Base-by-base conservation (phyloP, 2,888 invertebrate genomes). In the Luperina testacea region DNA sequence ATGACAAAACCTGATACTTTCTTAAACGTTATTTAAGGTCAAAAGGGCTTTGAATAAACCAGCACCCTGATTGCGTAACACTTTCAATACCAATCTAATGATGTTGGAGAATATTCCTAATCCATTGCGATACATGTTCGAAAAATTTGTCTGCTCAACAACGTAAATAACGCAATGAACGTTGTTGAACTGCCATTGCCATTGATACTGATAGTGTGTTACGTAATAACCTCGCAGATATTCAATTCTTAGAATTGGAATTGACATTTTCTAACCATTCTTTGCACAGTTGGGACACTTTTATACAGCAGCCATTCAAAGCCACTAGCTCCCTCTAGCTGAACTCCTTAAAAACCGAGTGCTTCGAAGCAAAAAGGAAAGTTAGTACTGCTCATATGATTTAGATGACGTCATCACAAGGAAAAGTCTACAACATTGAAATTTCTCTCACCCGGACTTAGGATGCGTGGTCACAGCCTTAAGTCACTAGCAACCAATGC, bases 401-500 rank as follows among this genome's bases (percentile, higher is more conserved):
- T 51, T 69, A n/a, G 1, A 82, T 75, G 78, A 75, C 86, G 82
- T 77, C 78, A 86, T 57, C 13, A 64, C 13, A 65, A 86, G 78
- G 85, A 82, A 87, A 85, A 78, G 80, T 57, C 6, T 48, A 59
- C 24, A 32, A 57, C 72, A 76, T 76, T 65, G 72, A 69, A 85
- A 84, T 87, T 87, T 85, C 87, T 81, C 85, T 75, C 20, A 77
- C 82, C 77, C 72, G 64, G 82, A 82, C 65, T 81, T 65, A 75
- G 82, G 78, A 73, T 85, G 87, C 87, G 78, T 59, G 63, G 73
- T 72, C 85, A 87, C 57, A 72, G 72, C 67, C 72, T 20, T 69
- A 68, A 65, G 72, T 71, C 51, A 86, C 76, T 76, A 69, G 53
- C 63, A 51, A 68, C 2, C 42, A 48, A 63, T 63, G 38, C 63